A percentile compares a stretch with the other conserved stretches of the same genome.
Conservation (phyloP, 2,797 vertebrate genomes). For the Kryptolebias ocellatus region DNA sequence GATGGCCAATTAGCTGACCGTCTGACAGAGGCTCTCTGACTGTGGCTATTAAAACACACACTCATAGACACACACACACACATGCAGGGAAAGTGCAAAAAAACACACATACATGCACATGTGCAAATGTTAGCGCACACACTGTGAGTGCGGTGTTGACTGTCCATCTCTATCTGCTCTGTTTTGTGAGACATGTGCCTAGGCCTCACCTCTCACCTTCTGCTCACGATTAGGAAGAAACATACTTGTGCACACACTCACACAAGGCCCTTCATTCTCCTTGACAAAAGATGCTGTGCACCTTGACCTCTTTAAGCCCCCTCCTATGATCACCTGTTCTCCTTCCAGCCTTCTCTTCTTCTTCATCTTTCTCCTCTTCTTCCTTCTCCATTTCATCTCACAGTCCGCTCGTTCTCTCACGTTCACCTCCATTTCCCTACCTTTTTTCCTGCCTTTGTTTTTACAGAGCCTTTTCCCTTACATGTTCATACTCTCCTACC, state of each 20-base stretch:
- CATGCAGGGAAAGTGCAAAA: conserved; percentile 14
- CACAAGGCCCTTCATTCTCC: conserved; percentile 53
- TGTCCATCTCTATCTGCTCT: conserved; percentile 69
- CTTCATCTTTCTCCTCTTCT: conserved; percentile 16
- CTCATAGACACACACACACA: conserved; percentile 43
- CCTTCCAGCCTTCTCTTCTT: conserved; percentile 33
- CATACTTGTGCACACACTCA: conserved; percentile 40
- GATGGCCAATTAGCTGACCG: conserved; percentile 86
- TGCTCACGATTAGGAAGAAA: conserved; percentile 65
- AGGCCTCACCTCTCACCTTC: conserved; percentile 72
- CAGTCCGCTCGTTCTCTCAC: conserved; percentile 26
- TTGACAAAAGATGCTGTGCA: conserved; percentile 50
- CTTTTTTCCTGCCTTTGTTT: conserved; percentile 6
- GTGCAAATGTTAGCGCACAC: conserved; percentile 9
- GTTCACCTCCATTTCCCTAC: conserved; percentile 13
- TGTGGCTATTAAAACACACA: conserved; percentile 82
- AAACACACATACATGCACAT: conserved; percentile 18
- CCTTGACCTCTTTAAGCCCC: conserved; percentile 64
- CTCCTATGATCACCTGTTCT: conserved; percentile 53
- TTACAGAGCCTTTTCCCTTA: conserved; percentile 15
- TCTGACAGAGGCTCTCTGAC: conserved; percentile 84
- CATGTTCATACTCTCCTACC: conserved; percentile 9
- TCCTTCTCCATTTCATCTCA: conserved; percentile 35
- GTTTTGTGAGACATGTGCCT: conserved; percentile 64
- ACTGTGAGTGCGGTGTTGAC: conserved; percentile 39